Percentiles rank a stretch among this genome's conserved stretches.
These are phyloP conservation scores for Cenopis cana DNA, from an alignment of 2,888 invertebrate genomes.

Conservation along the genomic window DNA sequence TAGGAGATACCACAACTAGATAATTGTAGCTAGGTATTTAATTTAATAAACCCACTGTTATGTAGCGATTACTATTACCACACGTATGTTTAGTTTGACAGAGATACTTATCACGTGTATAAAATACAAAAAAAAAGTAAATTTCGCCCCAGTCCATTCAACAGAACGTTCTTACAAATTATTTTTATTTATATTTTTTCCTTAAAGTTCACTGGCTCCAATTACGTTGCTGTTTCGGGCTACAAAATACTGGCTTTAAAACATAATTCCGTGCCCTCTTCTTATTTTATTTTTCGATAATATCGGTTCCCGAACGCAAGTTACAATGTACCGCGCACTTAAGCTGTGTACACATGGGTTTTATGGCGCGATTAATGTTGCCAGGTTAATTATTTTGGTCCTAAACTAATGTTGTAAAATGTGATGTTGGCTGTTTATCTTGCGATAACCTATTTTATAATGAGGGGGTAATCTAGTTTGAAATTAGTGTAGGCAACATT, in stretches of 20 bases:
- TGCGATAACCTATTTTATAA: not conserved
- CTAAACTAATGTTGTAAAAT: constrained; percentile 25
- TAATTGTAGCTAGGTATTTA: too few species aligned
- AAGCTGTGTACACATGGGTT: constrained; percentile 22
- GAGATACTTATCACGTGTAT: not conserved
- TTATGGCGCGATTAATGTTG: constrained; percentile 24
- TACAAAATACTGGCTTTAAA: constrained; percentile 17
- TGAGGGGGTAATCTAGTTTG: not conserved
- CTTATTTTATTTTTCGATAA: constrained; percentile 41
- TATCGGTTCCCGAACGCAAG: constrained; percentile 26
- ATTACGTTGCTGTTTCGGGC: constrained; percentile 12
- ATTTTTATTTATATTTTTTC: not conserved
- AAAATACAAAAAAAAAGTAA: not conserved
- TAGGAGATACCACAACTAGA: too few species aligned
- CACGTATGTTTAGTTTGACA: too few species aligned
- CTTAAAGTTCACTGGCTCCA: constrained; percentile 11
- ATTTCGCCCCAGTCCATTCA: not conserved
- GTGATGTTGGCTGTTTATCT: not conserved
- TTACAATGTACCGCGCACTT: constrained; percentile 34
- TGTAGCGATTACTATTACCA: too few species aligned
- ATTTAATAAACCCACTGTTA: too few species aligned
- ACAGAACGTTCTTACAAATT: not conserved
- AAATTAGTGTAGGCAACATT: not conserved
- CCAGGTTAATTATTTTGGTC: constrained; percentile 8
- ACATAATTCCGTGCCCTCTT: constrained; percentile 16